phyloP scores from a whole-genome alignment of 1,140 invertebrate genomes.

The Euwallacea similis region DNA sequence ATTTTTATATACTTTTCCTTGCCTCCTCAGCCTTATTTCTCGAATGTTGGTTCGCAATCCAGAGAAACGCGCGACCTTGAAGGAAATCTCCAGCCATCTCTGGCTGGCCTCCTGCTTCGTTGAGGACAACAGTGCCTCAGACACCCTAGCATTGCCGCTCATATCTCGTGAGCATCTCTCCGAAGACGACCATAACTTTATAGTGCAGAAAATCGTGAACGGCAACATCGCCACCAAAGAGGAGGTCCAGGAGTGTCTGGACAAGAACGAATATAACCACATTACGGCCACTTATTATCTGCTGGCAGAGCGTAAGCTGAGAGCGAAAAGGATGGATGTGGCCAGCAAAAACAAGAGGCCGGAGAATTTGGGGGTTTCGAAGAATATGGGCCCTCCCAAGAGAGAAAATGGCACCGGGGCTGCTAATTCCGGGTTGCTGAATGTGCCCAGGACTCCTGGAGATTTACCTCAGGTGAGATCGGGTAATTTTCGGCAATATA shows the following conservation, averaged over 20 bases:
- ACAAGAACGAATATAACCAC: conserved; percentile 97
- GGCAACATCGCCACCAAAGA: conserved; percentile 93
- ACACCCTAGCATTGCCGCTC: conserved; percentile 66
- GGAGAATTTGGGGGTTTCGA: conserved; percentile 51
- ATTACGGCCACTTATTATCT: conserved; percentile 98
- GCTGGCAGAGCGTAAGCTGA: conserved; percentile 89
- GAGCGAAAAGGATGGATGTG: conserved; percentile 69
- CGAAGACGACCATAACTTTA: conserved; percentile 90
- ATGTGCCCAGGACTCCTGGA: conserved; percentile 62
- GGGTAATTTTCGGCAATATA: no score
- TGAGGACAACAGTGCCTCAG: conserved; percentile 55
- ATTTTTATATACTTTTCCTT: background rate
- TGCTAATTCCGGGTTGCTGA: conserved; percentile 55
- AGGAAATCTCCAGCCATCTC: conserved; percentile 84
- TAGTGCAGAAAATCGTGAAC: conserved; percentile 95
- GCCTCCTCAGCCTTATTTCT: conserved; percentile 73
- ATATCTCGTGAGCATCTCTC: conserved; percentile 81
- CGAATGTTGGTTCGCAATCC: conserved; percentile 93
- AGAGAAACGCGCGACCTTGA: conserved; percentile 81
- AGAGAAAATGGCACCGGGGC: conserved; percentile 53
- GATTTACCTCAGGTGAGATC: conserved; percentile 63
- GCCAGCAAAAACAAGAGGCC: conserved; percentile 55
- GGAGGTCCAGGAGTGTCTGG: conserved; percentile 89
- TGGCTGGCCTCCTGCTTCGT: conserved; percentile 73
- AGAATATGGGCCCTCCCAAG: conserved; percentile 50